Percentiles rank a stretch among this genome's conserved stretches.
Conservation (phyloP, 92 coral and sea anemone genomes). For the Paramuricea clavata region DNA sequence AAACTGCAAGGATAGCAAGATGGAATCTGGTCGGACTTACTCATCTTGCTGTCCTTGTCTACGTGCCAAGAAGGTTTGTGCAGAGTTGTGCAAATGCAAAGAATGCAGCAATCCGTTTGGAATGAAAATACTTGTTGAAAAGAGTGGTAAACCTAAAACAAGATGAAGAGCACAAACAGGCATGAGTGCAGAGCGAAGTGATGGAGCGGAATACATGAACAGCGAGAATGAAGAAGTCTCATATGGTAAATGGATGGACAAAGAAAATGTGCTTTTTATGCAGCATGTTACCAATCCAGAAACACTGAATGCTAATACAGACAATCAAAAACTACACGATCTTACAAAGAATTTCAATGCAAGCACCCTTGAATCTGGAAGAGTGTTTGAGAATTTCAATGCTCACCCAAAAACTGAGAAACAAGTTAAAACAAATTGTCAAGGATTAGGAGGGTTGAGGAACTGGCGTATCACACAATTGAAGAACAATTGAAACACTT, state of each 20-base stretch:
- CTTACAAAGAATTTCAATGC: constrained; percentile 45
- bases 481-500: too few relatives aligned
- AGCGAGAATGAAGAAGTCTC: constrained; percentile 47
- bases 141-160: neutral
- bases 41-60: constrained; percentile 72
- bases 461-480: too few relatives aligned
- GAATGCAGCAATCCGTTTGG: constrained; percentile 27
- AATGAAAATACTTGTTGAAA: too few relatives aligned
- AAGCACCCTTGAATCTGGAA: constrained; percentile 39
- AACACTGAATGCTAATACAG: constrained; percentile 1
- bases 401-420: too few relatives aligned
- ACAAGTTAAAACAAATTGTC: too few relatives aligned
- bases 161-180: neutral
- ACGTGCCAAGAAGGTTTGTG: constrained; percentile 38
- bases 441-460: too few relatives aligned
- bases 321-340: constrained; percentile 31
- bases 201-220: constrained; percentile 42
- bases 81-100: constrained; percentile 56
- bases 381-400: constrained; percentile 15
- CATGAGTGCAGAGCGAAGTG: constrained; percentile 58
- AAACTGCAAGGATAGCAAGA: constrained; percentile 41
- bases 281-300: constrained; percentile 47
- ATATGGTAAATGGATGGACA: constrained; percentile 63
- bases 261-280: constrained; percentile 61
- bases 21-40: constrained; percentile 48